Conservation (phyloP, 2,113 vertebrate genomes). For the Crotalus helleri region DNA sequence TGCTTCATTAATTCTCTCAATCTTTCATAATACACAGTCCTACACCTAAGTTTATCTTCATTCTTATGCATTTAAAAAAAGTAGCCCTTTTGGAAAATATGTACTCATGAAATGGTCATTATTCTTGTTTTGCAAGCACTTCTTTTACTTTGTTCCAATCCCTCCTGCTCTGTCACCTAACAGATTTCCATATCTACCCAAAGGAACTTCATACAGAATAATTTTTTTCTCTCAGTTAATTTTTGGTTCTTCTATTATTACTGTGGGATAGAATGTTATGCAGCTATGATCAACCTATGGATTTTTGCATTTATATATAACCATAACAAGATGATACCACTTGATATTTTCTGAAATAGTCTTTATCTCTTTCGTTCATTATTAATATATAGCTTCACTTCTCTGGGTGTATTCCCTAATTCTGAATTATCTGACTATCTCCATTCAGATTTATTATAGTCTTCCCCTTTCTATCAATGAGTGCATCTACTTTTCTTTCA, state of each 20-base stretch:
- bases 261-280: background rate
- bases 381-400: background rate
- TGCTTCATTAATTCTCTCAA: background rate
- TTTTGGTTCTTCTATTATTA: background rate
- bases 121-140: background rate
- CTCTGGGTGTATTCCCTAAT: background rate
- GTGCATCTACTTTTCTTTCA: background rate
- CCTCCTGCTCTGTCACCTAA: background rate
- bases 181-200: background rate
- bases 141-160: background rate
- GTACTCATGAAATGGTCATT: background rate
- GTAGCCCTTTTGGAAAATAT: background rate
- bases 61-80: background rate
- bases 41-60: background rate
- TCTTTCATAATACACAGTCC: background rate
- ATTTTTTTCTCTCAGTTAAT: background rate
- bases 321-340: background rate
- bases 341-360: background rate
- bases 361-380: background rate
- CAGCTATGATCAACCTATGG: background rate
- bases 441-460: background rate
- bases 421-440: background rate
- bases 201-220: background rate
- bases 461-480: background rate
- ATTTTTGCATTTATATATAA: background rate